Percentiles rank a stretch among this genome's conserved stretches.
These are phyloP conservation scores for Zapus hudsonius DNA, from an alignment of 2,113 vertebrate species.

Conservation along the genomic window DNA sequence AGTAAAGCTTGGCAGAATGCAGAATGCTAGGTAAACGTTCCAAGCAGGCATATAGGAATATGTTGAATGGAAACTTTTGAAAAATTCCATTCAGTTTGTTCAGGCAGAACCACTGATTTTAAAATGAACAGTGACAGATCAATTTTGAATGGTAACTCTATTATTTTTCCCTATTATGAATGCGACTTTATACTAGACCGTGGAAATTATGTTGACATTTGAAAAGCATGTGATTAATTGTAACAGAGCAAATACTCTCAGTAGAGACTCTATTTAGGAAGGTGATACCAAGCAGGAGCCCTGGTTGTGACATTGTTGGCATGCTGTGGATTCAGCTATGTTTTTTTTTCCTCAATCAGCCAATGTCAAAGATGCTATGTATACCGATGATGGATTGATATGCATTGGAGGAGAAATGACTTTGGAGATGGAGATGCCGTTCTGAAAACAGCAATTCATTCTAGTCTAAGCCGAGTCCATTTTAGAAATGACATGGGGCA, in stretches of 20 bases:
- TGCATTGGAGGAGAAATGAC: background rate
- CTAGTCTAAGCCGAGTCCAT: background rate
- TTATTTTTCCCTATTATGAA: constrained; percentile 80
- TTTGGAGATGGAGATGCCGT: background rate
- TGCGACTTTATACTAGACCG: constrained; percentile 73
- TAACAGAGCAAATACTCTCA: constrained; percentile 68
- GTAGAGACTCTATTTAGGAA: constrained; percentile 49
- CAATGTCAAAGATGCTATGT: constrained; percentile 48
- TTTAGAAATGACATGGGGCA: constrained; percentile 45
- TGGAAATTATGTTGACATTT: constrained; percentile 80
- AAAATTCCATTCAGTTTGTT: constrained; percentile 76
- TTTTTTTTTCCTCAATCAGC: background rate
- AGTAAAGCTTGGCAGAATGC: background rate
- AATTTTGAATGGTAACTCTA: constrained; percentile 83
- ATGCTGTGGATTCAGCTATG: background rate
- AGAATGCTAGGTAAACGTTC: constrained; percentile 46
- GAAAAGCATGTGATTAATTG: constrained; percentile 80
- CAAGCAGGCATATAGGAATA: background rate
- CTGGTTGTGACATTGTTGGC: constrained; percentile 35
- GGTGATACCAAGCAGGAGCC: constrained; percentile 35
- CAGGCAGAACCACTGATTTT: constrained; percentile 75
- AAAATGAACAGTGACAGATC: constrained; percentile 83
- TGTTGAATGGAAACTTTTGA: constrained; percentile 71
- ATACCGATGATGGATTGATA: constrained; percentile 49
- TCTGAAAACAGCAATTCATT: background rate